Evolutionary conservation across 64 coral and sea anemone species (phyloP), one percentile per base, ranked within the genome.

Genomic region (Orbicella faveolata): DNA sequence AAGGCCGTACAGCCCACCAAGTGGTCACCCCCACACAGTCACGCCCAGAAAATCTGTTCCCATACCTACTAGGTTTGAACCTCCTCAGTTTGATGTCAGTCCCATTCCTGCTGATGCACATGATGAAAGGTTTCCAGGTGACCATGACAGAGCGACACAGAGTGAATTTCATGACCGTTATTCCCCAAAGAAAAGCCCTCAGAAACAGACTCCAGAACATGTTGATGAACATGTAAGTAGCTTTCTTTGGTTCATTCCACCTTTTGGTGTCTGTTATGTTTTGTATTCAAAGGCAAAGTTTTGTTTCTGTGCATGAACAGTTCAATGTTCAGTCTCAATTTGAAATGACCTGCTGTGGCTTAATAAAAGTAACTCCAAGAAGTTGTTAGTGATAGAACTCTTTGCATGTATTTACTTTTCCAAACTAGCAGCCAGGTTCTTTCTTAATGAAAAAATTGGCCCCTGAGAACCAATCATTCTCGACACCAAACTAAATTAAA

Each of bases 1-100:
- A 78, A 94, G 89, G 66, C 81, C 89, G 8, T 87, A 88, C 52
- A 94, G 89, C 41, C 81, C 93, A 10, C 15, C 26, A 13, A 30
- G 51, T 23, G 61, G 23, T 36, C 72, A 78, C 2, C 92, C 92
- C 18, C 75, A 94, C 88, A 91, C 95, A 59, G 91, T 85, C 75
- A 82, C 57, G 19, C 95, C 95, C 25, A 92, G 95, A 36, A 89
- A 78, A 41, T 81, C 75, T 39, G 91, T 81, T 26, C 95, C 95
- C 14, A 39, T 93, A 89, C 95, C 95, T 17, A 81, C 89, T 10
- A 64, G 67, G 25, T 96, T 88, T n/a, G 82, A 91, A 61, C 92
- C 95, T 13, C 82, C 90, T 33, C 74, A 91, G 36, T 87, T 96
- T 30, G 85, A 93, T 41, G 79, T 94, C 34, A 94, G 91, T 36